Conservation (phyloP, 2,888 invertebrate genomes). For the Bimastos eiseni region DNA sequence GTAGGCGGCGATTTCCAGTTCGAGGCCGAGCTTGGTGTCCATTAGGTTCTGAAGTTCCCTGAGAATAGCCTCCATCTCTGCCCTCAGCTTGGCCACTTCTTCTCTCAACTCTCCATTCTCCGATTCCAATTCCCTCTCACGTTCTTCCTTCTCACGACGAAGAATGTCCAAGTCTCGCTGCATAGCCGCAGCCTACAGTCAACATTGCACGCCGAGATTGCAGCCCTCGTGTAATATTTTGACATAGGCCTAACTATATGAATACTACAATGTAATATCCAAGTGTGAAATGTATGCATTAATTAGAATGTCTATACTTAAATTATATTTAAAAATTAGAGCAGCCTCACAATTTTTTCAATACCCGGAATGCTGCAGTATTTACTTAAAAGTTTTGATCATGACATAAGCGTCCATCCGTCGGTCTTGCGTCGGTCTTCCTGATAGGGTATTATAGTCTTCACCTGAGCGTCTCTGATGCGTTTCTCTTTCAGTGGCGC, state of each 20-base stretch:
- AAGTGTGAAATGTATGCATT: not conserved
- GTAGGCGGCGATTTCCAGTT: slow-evolving; percentile 67
- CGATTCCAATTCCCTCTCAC: slow-evolving; percentile 60
- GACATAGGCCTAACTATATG: too few species aligned
- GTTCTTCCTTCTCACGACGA: slow-evolving; percentile 50
- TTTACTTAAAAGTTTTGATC: not conserved
- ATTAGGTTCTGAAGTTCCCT: slow-evolving; percentile 61
- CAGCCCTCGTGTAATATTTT: not conserved
- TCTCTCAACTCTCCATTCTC: slow-evolving; percentile 63
- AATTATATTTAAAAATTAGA: not conserved
- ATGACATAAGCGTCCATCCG: not conserved
- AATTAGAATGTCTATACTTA: not conserved
- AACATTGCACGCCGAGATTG: not conserved
- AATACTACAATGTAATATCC: too few species aligned
- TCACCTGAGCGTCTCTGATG: too few species aligned
- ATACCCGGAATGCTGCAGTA: not conserved
- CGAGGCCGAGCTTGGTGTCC: slow-evolving; percentile 66
- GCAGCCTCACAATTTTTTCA: not conserved
- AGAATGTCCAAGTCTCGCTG: slow-evolving; percentile 65
- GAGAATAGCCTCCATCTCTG: slow-evolving; percentile 60
- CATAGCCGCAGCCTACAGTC: slow-evolving; percentile 62
- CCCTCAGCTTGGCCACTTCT: slow-evolving; percentile 57
- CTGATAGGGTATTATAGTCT: too few species aligned
- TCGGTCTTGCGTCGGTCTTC: not conserved
- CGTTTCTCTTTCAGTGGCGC: too few species aligned